Evolutionary conservation across 92 coral and sea anemone genomes (phyloP).

Genomic region (Umimayanthus chanpuru): DNA sequence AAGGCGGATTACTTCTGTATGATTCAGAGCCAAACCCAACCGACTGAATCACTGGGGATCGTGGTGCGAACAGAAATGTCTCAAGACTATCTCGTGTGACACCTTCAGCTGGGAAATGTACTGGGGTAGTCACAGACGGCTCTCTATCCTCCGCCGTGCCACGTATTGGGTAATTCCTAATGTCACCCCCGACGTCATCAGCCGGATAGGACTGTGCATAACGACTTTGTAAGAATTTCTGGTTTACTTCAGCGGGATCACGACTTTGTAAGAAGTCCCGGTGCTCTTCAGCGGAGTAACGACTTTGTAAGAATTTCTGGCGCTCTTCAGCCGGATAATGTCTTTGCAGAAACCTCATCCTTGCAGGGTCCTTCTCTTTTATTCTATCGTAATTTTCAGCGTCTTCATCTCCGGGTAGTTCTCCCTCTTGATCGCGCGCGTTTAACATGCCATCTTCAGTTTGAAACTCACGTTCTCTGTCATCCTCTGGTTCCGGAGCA

Average conservation of each 20-base stretch:
- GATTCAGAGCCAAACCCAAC: not conserved
- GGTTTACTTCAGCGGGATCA: not conserved
- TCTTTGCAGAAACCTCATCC: constrained; percentile 15
- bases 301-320: constrained; percentile 3
- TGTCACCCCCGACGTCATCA: constrained; percentile 21
- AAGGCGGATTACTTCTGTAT: not conserved
- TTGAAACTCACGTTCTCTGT: constrained; percentile 41
- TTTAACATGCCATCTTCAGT: not conserved
- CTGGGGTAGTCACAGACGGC: not conserved
- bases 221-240: constrained; percentile 6
- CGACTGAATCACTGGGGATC: not conserved
- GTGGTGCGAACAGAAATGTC: not conserved
- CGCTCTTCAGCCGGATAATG: not conserved
- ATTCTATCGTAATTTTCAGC: constrained; percentile 38
- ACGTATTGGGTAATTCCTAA: not conserved
- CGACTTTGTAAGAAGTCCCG: not conserved
- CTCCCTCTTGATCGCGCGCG: not conserved
- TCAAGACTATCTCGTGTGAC: constrained; percentile 4
- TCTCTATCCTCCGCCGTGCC: not conserved
- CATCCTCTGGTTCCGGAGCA: constrained; percentile 30
- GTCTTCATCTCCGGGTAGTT: constrained; percentile 23
- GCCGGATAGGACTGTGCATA: constrained; percentile 11
- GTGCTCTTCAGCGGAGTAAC: not conserved
- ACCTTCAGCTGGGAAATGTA: not conserved
- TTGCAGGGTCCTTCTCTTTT: not conserved